Evolutionary conservation across 30 jellyfish, hydroid and myxozoan genomes (phyloP), one percentile per base, ranked within the genome.

Genomic region (Mastigias papua): DNA sequence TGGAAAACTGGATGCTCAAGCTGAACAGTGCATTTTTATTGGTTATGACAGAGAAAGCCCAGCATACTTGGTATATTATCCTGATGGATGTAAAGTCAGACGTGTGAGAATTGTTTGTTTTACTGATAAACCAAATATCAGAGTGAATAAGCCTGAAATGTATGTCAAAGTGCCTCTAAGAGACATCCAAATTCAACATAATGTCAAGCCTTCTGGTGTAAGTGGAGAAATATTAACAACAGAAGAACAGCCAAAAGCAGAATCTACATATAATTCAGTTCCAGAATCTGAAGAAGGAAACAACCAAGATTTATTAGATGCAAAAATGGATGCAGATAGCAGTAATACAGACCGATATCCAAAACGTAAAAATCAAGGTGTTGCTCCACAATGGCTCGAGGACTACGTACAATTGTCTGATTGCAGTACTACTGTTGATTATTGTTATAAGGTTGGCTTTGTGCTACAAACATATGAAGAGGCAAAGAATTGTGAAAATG

Each of bases 31-130:
- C 35, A 11, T 34, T 15, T 89, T 89, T 62, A 42, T 78, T 71
- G 97, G 83, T 30, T 89, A 80, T 62, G 97, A 89, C 73, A 79
- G 72, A 50, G 73, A 80, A 79, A 89, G 97, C 50, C 97, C 93
- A 21, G 82, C 89, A 15, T 89, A 89, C 35, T 73, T 69, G 20
- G 82, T 78, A 5, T 89, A 89, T 62, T 57, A 23, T 82, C 88
- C 89, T 23, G 88, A 76, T 48, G 78, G 28, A 11, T 49, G 70
- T 67, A 58, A 69, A 26, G 81, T 69, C 78, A 80, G 82, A 82
- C 72, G 72, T 51, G 81, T 57, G 33, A 27, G 86, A 67, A 48
- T 71, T 33, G 97, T 87, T 20, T 76, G 27, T 19, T 87, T 87
- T 42, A 42, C 54, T 42, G 54, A 42, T 42, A 42, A 42, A 42